A percentile compares a stretch with the other conserved stretches of the same genome.
Evolutionary conservation across 2,113 vertebrate species (phyloP).

Genomic region (Phyllostomus hastatus): DNA sequence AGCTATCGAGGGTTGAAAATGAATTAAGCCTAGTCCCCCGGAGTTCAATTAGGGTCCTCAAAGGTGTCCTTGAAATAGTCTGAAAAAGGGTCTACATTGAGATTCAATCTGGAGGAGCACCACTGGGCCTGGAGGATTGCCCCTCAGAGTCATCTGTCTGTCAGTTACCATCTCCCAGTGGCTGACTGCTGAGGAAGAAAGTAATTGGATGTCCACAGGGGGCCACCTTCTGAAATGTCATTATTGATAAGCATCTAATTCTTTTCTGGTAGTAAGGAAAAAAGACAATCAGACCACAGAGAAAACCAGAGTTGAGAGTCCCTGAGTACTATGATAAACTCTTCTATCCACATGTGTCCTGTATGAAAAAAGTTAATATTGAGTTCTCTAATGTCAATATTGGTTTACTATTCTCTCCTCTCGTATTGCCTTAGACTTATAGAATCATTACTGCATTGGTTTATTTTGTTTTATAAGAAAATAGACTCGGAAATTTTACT

Average conservation of each 20-base stretch:
- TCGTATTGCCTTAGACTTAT: background rate
- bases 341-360: background rate
- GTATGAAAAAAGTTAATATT: background rate
- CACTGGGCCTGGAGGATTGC: background rate
- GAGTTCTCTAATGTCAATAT: background rate
- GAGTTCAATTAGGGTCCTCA: conserved; percentile 36
- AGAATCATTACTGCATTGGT: background rate
- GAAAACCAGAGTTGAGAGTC: conserved; percentile 29
- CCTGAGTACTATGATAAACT: background rate
- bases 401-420: background rate
- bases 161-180: conserved; percentile 7
- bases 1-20: conserved; percentile 11
- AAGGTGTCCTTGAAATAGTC: background rate
- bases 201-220: background rate
- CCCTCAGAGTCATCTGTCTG: background rate
- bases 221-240: background rate
- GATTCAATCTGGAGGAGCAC: background rate
- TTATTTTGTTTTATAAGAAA: background rate
- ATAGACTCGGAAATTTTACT: background rate
- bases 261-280: conserved; percentile 16
- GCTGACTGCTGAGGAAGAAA: background rate
- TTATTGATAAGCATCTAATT: conserved; percentile 42
- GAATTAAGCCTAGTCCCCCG: background rate
- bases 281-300: conserved; percentile 16
- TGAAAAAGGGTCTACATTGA: conserved; percentile 30